Percentiles rank a stretch among this genome's conserved stretches.
These are phyloP conservation scores for Falco naumanni DNA, from an alignment of 2,797 vertebrate genomes.

Conservation along the genomic window DNA sequence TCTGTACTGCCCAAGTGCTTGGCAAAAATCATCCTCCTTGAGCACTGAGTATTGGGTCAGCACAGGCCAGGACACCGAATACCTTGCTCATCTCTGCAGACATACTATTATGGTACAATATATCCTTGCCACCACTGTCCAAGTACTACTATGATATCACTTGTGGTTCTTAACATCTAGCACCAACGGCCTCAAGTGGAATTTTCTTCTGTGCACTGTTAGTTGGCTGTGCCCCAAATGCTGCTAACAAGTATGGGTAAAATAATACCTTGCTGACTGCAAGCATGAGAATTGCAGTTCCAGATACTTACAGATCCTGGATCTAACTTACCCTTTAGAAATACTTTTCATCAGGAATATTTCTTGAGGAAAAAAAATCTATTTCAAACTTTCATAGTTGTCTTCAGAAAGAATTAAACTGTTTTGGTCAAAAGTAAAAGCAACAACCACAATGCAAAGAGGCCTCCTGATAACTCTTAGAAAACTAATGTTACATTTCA, in stretches of 20 bases:
- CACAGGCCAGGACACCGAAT: background rate
- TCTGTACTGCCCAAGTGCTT: background rate
- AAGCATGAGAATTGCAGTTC: background rate
- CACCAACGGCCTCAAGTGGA: background rate
- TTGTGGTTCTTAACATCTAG: background rate
- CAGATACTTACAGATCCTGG: background rate
- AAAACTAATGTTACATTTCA: background rate
- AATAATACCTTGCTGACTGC: background rate
- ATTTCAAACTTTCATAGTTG: background rate
- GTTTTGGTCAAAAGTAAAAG: background rate
- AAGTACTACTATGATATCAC: background rate
- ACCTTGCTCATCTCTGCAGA: background rate
- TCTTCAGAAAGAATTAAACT: background rate
- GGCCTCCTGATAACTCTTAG: accelerated
- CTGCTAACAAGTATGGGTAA: accelerated
- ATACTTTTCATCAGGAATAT: background rate
- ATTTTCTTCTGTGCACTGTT: background rate
- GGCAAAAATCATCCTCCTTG: background rate
- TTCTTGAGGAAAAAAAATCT: background rate
- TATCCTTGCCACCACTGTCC: background rate
- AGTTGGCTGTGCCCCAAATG: background rate
- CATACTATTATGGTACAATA: background rate
- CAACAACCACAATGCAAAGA: background rate
- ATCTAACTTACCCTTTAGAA: background rate
- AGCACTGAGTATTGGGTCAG: accelerated